A percentile compares a stretch with the other conserved stretches of the same genome.
phyloP scores from a whole-genome alignment of 1,140 invertebrate species.

The Cydia pomonella region DNA sequence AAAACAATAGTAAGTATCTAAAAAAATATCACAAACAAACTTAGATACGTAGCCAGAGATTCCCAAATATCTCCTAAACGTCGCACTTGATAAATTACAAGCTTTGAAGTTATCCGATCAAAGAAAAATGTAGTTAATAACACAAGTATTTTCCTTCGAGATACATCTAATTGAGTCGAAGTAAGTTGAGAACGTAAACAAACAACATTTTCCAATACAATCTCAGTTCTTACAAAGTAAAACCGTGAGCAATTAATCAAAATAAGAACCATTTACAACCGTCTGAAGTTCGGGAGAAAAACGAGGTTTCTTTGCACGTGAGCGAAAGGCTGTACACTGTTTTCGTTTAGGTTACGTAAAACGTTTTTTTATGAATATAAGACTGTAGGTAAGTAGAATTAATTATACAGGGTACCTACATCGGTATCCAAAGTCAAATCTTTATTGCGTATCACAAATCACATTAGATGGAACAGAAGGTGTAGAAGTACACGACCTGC shows the following conservation, averaged over 20 bases:
- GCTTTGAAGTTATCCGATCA: background rate
- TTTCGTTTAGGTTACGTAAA: background rate
- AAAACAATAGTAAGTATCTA: too few relatives aligned
- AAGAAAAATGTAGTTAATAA: slow-evolving; percentile 4
- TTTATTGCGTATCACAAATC: too few relatives aligned
- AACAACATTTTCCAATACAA: slow-evolving; percentile 16
- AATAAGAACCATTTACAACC: background rate
- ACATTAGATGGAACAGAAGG: too few relatives aligned
- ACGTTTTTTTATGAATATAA: background rate
- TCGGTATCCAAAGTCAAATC: too few relatives aligned
- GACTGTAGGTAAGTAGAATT: background rate
- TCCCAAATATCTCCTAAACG: background rate
- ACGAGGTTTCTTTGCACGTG: slow-evolving; percentile 8
- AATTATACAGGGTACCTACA: too few relatives aligned
- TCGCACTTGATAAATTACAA: background rate
- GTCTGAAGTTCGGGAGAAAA: background rate
- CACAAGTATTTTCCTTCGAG: slow-evolving; percentile 4
- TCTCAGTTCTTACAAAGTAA: slow-evolving; percentile 5
- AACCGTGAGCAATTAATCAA: slow-evolving; percentile 5
- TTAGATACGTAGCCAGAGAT: background rate
- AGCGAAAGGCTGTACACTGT: background rate
- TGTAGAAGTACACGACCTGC: too few relatives aligned
- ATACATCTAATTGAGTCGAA: background rate
- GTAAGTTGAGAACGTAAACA: slow-evolving; percentile 7
- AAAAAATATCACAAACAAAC: background rate